These are phyloP conservation scores for Acrobasis repandana DNA, from an alignment of 2,888 invertebrate genomes.

Conservation along the genomic window DNA sequence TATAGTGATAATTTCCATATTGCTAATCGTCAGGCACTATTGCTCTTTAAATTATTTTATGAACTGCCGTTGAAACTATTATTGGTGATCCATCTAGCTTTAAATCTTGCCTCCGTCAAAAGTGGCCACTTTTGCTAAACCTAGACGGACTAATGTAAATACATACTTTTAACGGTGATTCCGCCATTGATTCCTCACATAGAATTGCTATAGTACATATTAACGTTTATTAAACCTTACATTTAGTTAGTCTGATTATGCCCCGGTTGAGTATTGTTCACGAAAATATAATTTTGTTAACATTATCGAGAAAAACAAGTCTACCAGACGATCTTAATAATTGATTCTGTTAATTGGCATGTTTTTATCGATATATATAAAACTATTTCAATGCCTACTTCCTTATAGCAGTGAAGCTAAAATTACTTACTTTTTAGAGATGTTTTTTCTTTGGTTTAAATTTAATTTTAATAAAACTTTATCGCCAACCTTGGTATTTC, in stretches of 20 bases:
- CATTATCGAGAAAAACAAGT: constrained; percentile 35
- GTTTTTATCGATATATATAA: constrained; percentile 36
- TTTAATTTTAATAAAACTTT: not conserved
- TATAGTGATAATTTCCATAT: too few relatives aligned
- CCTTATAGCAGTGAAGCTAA: constrained; percentile 23
- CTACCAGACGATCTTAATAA: constrained; percentile 33
- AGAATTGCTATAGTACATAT: too few relatives aligned
- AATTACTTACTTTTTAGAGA: not conserved
- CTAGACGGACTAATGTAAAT: too few relatives aligned
- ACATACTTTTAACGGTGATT: too few relatives aligned
- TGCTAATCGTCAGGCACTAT: too few relatives aligned
- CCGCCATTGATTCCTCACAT: too few relatives aligned
- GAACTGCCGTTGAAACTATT: too few relatives aligned
- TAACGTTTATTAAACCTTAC: too few relatives aligned
- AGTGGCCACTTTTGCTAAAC: too few relatives aligned
- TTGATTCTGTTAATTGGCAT: constrained; percentile 34
- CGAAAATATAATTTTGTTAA: constrained; percentile 58
- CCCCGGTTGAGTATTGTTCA: constrained; percentile 40
- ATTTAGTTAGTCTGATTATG: not conserved
- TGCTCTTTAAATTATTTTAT: too few relatives aligned
- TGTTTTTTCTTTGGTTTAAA: not conserved
- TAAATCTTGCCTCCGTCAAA: too few relatives aligned
- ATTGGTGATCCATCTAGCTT: too few relatives aligned
- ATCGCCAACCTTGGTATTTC: not conserved
- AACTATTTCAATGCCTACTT: constrained; percentile 25